These are phyloP conservation scores for Podargus strigoides DNA, from an alignment of 2,797 vertebrate genomes.

Conservation along the genomic window DNA sequence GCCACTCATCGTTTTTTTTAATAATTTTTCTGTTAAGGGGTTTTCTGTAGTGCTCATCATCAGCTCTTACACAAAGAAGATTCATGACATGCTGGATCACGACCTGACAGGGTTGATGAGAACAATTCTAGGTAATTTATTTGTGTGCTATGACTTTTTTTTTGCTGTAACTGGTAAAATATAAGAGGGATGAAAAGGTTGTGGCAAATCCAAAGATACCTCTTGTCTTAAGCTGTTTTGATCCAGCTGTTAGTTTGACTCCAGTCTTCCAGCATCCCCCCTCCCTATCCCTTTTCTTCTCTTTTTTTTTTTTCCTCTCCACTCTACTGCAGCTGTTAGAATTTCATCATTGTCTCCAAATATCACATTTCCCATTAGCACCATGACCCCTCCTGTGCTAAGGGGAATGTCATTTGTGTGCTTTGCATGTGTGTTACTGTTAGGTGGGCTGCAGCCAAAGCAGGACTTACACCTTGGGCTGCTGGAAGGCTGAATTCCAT, in stretches of 20 bases:
- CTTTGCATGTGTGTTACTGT: background rate
- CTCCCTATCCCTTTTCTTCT: background rate
- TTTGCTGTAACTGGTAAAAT: background rate
- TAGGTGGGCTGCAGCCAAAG: background rate
- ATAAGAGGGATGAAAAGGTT: background rate
- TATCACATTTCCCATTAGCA: background rate
- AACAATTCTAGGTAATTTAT: background rate
- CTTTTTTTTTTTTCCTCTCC: background rate
- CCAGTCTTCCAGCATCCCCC: background rate
- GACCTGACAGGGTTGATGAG: background rate
- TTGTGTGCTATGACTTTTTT: background rate
- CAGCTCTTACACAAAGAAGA: background rate
- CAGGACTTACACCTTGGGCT: background rate
- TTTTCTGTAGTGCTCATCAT: background rate
- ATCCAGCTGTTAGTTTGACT: conserved; percentile 44
- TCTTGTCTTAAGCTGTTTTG: background rate
- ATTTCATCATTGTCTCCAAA: conserved; percentile 29
- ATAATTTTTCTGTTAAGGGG: background rate
- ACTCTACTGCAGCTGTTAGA: conserved; percentile 50
- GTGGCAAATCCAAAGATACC: conserved; percentile 5
- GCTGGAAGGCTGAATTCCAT: background rate
- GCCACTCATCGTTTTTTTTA: background rate
- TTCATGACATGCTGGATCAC: background rate
- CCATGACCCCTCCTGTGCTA: background rate
- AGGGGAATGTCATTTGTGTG: background rate